Evolutionary conservation across 2,797 vertebrate species (phyloP).

Genomic region (Macropodus opercularis): DNA sequence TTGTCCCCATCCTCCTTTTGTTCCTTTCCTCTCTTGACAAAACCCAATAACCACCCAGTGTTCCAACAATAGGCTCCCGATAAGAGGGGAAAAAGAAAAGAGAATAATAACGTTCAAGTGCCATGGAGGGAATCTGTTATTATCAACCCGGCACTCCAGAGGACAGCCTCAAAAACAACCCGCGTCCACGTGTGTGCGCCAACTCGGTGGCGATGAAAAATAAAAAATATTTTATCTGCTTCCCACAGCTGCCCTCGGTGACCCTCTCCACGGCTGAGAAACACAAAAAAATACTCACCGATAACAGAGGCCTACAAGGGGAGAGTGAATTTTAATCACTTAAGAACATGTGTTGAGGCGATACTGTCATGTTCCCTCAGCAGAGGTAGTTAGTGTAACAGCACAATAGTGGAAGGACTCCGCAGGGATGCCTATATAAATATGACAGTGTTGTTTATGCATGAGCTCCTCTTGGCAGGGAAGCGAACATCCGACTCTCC

Average conservation of each 20-base stretch:
- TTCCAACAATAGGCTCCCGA: constrained; percentile 70
- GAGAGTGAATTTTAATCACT: constrained; percentile 74
- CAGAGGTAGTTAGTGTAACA: constrained; percentile 72
- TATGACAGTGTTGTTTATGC: constrained; percentile 80
- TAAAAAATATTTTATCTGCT: constrained; percentile 68
- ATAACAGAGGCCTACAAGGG: constrained; percentile 66
- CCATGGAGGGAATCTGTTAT: constrained; percentile 61
- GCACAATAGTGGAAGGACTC: constrained; percentile 66
- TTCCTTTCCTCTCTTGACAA: constrained; percentile 58
- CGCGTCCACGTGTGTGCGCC: constrained; percentile 11
- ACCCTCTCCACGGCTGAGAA: constrained; percentile 56
- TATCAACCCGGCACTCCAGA: constrained; percentile 62
- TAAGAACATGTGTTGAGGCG: constrained; percentile 77
- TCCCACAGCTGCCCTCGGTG: constrained; percentile 66
- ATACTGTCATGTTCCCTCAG: constrained; percentile 74
- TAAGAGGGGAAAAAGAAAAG: constrained; percentile 42
- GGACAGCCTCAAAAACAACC: constrained; percentile 49
- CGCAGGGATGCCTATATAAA: constrained; percentile 71
- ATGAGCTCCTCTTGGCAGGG: constrained; percentile 74
- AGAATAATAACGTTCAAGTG: constrained; percentile 66
- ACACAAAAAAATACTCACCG: constrained; percentile 52
- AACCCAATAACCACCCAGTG: constrained; percentile 68
- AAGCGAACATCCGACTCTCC: constrained; percentile 62
- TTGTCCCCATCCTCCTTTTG: constrained; percentile 36
- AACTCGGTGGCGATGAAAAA: constrained; percentile 57